Conservation (phyloP, 2,888 invertebrate genomes). For the Acanthosepion esculentum region DNA sequence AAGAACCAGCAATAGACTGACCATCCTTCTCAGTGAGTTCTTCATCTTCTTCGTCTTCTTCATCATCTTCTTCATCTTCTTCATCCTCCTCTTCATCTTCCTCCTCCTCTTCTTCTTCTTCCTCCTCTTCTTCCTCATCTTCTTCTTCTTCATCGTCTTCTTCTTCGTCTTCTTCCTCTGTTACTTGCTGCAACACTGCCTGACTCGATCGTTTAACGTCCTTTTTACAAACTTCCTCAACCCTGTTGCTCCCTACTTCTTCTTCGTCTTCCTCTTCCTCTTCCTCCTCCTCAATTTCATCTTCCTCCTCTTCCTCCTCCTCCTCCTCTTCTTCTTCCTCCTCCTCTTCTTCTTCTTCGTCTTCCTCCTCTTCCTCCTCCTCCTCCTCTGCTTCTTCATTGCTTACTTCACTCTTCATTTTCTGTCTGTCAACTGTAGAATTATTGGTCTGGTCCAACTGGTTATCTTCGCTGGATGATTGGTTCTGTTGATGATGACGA, state of each 20-base stretch:
- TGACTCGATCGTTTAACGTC: not conserved
- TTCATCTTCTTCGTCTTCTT: not conserved
- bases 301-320: slow-evolving; percentile 55
- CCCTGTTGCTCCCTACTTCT: not conserved
- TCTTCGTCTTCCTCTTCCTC: slow-evolving; percentile 42
- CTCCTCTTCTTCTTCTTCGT: slow-evolving; percentile 55
- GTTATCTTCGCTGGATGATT: not conserved
- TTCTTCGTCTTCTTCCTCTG: not conserved
- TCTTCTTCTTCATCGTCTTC: not conserved
- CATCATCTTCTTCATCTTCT: slow-evolving; percentile 1
- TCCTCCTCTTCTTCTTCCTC: slow-evolving; percentile 51
- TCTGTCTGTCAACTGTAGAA: not conserved
- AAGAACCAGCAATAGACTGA: not conserved
- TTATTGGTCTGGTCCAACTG: slow-evolving; percentile 36
- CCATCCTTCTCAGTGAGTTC: slow-evolving; percentile 33
- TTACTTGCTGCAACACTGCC: not conserved
- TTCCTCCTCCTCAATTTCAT: slow-evolving; percentile 52
- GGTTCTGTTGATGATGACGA: not conserved
- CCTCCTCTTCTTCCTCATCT: not conserved
- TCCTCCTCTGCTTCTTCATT: slow-evolving; percentile 20
- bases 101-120: not conserved
- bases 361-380: not conserved
- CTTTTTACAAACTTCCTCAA: slow-evolving; percentile 39
- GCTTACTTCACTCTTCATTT: not conserved
- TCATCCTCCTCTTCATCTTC: slow-evolving; percentile 14